Percentiles rank a stretch among this genome's conserved stretches.
Evolutionary conservation across 2,113 vertebrate species (phyloP).

Genomic region (Origma solitaria): DNA sequence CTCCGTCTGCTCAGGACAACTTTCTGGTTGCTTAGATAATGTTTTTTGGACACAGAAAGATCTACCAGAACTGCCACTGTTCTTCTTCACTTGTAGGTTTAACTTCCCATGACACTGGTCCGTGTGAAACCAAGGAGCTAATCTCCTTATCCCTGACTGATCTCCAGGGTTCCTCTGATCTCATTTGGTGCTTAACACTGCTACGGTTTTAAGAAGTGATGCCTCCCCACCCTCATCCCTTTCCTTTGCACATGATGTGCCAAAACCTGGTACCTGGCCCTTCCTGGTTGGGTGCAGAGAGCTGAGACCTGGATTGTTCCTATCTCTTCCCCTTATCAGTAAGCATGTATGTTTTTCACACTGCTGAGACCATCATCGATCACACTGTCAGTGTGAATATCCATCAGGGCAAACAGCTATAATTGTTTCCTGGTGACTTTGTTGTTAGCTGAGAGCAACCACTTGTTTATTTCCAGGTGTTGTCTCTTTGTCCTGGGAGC

Average conservation of each 20-base stretch:
- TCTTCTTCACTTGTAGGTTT: neutral
- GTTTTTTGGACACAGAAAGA: neutral
- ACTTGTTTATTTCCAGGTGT: neutral
- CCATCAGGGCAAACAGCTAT: neutral
- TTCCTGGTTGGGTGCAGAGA: neutral
- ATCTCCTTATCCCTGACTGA: constrained; percentile 1
- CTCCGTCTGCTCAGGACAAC: neutral
- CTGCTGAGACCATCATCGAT: neutral
- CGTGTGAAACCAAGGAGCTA: neutral
- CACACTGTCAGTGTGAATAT: neutral
- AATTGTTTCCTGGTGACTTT: neutral
- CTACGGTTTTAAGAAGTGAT: neutral
- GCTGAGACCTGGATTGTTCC: neutral
- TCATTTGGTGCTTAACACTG: neutral
- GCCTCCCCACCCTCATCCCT: rapidly evolving
- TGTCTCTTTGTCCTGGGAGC: neutral
- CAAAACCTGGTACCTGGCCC: neutral
- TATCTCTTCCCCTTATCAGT: neutral
- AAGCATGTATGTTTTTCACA: neutral
- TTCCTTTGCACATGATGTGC: neutral
- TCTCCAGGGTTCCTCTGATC: neutral
- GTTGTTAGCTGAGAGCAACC: neutral
- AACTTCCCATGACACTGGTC: neutral
- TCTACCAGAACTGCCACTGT: neutral
- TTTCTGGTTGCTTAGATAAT: neutral